Evolutionary conservation across 2,113 vertebrate species (phyloP).

Genomic region (Cromileptes altivelis): DNA sequence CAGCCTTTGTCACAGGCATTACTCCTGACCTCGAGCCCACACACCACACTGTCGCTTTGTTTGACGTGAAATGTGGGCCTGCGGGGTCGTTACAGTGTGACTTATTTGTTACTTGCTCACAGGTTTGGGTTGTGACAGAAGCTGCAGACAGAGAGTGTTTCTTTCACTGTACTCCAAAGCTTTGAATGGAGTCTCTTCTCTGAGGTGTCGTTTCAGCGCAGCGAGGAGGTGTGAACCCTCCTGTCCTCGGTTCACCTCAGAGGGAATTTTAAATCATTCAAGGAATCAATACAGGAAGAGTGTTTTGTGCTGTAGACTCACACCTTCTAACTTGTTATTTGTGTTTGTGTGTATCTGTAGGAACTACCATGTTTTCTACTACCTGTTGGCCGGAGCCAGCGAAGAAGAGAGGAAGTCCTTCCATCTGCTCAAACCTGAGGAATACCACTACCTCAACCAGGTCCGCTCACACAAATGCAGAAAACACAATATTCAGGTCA

Average conservation of each 20-base stretch:
- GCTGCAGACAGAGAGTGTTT: not conserved
- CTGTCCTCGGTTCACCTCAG: slow-evolving; percentile 27
- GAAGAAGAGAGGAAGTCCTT: slow-evolving; percentile 94
- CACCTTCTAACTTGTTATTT: slow-evolving; percentile 3
- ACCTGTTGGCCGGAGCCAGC: slow-evolving; percentile 94
- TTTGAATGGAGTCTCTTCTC: slow-evolving; percentile 4
- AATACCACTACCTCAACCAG: slow-evolving; percentile 98
- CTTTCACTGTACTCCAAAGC: not conserved
- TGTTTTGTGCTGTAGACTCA: not conserved
- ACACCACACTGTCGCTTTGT: slow-evolving; percentile 42
- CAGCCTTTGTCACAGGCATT: slow-evolving; percentile 36
- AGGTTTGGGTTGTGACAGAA: slow-evolving; percentile 28
- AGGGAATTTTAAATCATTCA: slow-evolving; percentile 5
- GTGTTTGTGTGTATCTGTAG: slow-evolving; percentile 74
- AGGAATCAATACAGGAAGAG: slow-evolving; percentile 3
- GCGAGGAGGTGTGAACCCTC: not conserved
- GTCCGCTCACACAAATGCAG: slow-evolving; percentile 72
- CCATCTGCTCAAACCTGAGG: slow-evolving; percentile 94
- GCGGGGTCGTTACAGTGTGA: not conserved
- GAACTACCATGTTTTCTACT: slow-evolving; percentile 99
- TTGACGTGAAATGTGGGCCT: slow-evolving; percentile 29
- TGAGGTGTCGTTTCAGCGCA: not conserved
- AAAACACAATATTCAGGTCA: not conserved
- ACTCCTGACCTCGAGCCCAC: slow-evolving; percentile 26
- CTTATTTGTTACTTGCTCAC: slow-evolving; percentile 26